Evolutionary conservation across 2,797 vertebrate species (phyloP), one percentile per base, ranked within the genome.

Genomic region (Clarias platycephalus): DNA sequence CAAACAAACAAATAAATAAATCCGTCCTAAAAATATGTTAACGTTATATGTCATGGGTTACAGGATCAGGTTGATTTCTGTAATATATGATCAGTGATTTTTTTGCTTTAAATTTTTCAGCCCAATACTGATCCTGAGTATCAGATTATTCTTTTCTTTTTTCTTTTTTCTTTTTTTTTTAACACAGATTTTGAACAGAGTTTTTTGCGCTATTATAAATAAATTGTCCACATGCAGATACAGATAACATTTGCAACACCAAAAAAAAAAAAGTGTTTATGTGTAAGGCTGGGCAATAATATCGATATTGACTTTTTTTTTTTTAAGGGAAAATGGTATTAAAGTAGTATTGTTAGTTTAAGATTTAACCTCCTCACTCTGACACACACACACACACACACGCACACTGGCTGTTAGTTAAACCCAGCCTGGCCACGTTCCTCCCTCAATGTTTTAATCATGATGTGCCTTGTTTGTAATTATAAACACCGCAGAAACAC

Each of bases 401-500:
- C 31, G 37, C 31, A 67, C 66, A 34, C 85, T 87, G 67, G 71
- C 84, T 82, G 88, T 88, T 89, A 87, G 90, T 89, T 90, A 87
- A 84, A 22, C 85, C 91, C 88, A 92, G 87, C 87, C 89, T 86
- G 86, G 89, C 91, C 90, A 90, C 88, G 84, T 88, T 90, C 84
- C 88, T 86, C 89, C 86, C 91, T 31, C 49, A 88, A 94, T 95
- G 93, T 94, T 95, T 95, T 95, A 94, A 95, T 94, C 94, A 94
- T 94, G 93, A 94, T 93, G 89, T 82, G 83, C 88, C 91, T 93
- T 94, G 93, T 94, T 94, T 94, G 93, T 95, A 94, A 95, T 95
- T 94, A 95, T 93, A 94, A 94, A 94, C 92, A 94, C 91, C 91
- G 91, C 79, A 88, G 88, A 95, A 92, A 92, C 57, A 78, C 89